phyloP scores from a whole-genome alignment of 1,140 invertebrate genomes.

The Dufourea novaeangliae region DNA sequence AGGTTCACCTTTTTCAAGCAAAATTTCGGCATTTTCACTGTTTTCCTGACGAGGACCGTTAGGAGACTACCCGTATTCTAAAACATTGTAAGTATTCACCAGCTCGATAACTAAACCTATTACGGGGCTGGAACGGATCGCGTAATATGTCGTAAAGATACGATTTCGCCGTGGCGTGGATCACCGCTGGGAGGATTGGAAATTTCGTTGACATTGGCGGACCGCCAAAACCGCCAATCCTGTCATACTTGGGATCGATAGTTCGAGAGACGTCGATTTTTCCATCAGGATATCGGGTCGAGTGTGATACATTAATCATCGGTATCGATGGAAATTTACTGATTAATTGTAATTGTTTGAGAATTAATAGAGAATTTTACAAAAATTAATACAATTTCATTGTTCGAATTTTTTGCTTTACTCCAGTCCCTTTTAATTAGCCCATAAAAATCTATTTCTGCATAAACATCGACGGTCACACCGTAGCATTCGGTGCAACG shows the following conservation, averaged over 20 bases:
- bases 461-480: too few relatives aligned
- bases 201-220: slow-evolving; percentile 32
- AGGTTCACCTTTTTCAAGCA: slow-evolving; percentile 66
- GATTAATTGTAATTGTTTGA: too few relatives aligned
- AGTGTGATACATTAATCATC: too few relatives aligned
- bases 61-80: slow-evolving; percentile 44
- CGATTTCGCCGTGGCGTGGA: slow-evolving; percentile 32
- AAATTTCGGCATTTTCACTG: slow-evolving; percentile 64
- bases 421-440: too few relatives aligned
- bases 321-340: too few relatives aligned
- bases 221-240: slow-evolving; percentile 16
- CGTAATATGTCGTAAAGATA: slow-evolving; percentile 43
- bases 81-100: slow-evolving; percentile 71
- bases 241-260: too few relatives aligned
- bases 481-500: too few relatives aligned
- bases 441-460: too few relatives aligned
- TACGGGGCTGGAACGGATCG: slow-evolving; percentile 54
- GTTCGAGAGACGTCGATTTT: slow-evolving; percentile 5
- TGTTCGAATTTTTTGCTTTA: too few relatives aligned
- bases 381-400: too few relatives aligned
- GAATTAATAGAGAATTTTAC: too few relatives aligned
- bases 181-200: neutral
- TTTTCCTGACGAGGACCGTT: slow-evolving; percentile 15
- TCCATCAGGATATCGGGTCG: too few relatives aligned
- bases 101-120: slow-evolving; percentile 65